Evolutionary conservation across 2,797 vertebrate genomes (phyloP).

Genomic region (Huso huso): DNA sequence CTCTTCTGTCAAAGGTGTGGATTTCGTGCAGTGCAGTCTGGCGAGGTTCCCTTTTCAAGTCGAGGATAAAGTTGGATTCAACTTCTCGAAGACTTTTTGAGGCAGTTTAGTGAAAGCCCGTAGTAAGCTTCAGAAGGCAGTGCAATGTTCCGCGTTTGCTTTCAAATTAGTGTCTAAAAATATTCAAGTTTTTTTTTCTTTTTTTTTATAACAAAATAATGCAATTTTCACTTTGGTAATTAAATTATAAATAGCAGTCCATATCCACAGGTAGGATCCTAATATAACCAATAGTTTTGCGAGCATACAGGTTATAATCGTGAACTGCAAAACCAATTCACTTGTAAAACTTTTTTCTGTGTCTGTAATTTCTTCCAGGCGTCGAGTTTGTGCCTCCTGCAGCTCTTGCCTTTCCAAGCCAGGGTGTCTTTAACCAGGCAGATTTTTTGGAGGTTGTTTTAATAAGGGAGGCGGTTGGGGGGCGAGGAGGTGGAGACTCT

Average conservation of each 20-base stretch:
- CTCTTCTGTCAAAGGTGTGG: background rate
- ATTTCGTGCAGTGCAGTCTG: slow-evolving; percentile 32
- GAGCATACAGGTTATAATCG: slow-evolving; percentile 46
- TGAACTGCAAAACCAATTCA: slow-evolving; percentile 32
- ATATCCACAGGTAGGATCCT: slow-evolving; percentile 35
- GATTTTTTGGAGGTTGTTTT: slow-evolving; percentile 84
- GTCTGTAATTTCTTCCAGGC: slow-evolving; percentile 61
- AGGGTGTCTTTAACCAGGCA: slow-evolving; percentile 77
- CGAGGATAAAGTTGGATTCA: slow-evolving; percentile 32
- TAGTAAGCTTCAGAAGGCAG: slow-evolving; percentile 46
- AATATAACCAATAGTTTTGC: slow-evolving; percentile 41
- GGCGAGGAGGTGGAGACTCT: slow-evolving; percentile 44
- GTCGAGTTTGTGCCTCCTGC: slow-evolving; percentile 55
- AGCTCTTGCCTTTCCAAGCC: slow-evolving; percentile 47
- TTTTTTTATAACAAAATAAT: slow-evolving; percentile 2
- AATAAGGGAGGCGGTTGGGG: slow-evolving; percentile 80
- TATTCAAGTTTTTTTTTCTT: slow-evolving; percentile 27
- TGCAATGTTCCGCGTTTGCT: slow-evolving; percentile 25
- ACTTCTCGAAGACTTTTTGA: slow-evolving; percentile 41
- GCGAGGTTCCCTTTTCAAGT: slow-evolving; percentile 37
- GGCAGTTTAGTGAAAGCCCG: slow-evolving; percentile 35
- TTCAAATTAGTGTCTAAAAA: slow-evolving; percentile 23
- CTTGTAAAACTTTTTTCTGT: slow-evolving; percentile 36
- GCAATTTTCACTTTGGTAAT: too few species aligned
- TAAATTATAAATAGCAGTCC: slow-evolving; percentile 28